Conservation (phyloP, 2,797 vertebrate genomes). For the Microhierax caerulescens region DNA sequence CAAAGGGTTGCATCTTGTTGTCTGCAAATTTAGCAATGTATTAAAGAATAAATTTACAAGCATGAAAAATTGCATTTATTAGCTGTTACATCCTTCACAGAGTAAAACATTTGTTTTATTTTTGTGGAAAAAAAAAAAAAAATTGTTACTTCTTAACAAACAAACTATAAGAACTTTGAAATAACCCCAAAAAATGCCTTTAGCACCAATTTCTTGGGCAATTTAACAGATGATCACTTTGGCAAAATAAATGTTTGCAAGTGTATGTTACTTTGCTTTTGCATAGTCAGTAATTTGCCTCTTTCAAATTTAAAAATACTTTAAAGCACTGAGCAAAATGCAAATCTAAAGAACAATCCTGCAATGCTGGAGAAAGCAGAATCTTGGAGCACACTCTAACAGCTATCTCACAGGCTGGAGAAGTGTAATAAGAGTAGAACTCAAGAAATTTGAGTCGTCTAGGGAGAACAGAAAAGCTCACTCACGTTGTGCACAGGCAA, state of each 20-base stretch:
- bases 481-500: not conserved
- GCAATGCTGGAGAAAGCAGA: not conserved
- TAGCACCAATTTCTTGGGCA: conserved; percentile 32
- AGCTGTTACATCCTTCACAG: not conserved
- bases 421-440: not conserved
- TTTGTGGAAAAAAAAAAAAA: not conserved
- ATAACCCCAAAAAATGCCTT: not conserved
- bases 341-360: not conserved
- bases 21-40: not conserved
- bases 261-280: not conserved
- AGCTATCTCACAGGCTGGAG: not conserved
- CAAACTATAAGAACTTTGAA: not conserved
- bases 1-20: not conserved
- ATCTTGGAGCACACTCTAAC: not conserved
- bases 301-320: not conserved
- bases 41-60: not conserved
- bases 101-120: not conserved
- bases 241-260: conserved; percentile 4
- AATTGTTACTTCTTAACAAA: not conserved
- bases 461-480: not conserved
- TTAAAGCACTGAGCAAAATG: not conserved
- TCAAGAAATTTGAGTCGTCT: not conserved
- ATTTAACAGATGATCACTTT: conserved; percentile 32
- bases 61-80: not conserved
- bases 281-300: conserved; percentile 7